Evolutionary conservation across 2,888 invertebrate species (phyloP).

Genomic region (Netelia fuscicornis): DNA sequence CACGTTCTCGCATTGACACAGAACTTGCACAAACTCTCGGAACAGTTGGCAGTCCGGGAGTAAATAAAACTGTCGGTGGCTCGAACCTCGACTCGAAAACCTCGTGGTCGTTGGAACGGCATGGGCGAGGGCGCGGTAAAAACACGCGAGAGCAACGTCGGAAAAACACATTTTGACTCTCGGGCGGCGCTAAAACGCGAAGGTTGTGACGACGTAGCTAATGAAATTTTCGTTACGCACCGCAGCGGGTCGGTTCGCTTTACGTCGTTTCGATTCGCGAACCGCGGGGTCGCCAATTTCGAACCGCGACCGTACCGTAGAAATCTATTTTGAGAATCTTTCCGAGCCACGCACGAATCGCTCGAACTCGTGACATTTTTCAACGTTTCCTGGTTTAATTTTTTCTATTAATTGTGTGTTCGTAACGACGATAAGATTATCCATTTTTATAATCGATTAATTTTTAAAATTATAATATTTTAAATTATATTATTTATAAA

Average conservation of each 20-base stretch:
- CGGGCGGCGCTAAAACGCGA: slow-evolving; percentile 14
- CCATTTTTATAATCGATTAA: background rate
- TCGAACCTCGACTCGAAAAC: slow-evolving; percentile 30
- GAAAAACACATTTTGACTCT: slow-evolving; percentile 29
- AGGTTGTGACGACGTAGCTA: slow-evolving; percentile 30
- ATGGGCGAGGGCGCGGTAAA: background rate
- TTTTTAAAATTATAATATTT: too few species aligned
- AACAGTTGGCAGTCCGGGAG: slow-evolving; percentile 51
- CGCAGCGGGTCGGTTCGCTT: background rate
- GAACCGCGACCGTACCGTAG: background rate
- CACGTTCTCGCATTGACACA: slow-evolving; percentile 52
- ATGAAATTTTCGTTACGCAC: slow-evolving; percentile 40
- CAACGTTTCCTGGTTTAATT: background rate
- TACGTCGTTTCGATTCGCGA: slow-evolving; percentile 4
- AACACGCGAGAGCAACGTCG: background rate
- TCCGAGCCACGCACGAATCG: background rate
- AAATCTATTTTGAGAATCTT: slow-evolving; percentile 24
- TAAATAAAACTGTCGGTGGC: slow-evolving; percentile 23
- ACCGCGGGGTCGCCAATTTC: slow-evolving; percentile 13
- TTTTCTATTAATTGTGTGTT: background rate
- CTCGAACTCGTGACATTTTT: background rate
- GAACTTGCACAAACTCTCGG: slow-evolving; percentile 13
- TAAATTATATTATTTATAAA: too few species aligned
- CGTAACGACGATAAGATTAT: background rate
- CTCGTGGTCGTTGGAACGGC: slow-evolving; percentile 8